Evolutionary conservation across 2,888 invertebrate genomes (phyloP), one percentile per base, ranked within the genome.

Genomic region (Diloba caeruleocephala): DNA sequence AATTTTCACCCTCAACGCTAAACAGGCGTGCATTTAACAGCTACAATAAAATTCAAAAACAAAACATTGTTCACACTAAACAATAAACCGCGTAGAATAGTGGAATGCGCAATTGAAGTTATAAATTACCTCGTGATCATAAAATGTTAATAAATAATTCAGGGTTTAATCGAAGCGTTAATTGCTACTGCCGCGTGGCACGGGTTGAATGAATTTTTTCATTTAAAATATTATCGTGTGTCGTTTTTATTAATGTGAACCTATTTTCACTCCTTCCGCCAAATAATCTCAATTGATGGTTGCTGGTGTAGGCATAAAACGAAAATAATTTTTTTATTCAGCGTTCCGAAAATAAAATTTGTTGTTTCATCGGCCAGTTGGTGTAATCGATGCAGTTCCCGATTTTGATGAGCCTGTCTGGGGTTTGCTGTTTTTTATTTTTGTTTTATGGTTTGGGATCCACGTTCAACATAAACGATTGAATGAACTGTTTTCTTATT

Each of bases 141-240:
- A 72, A 72, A 77, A 78, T 76, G 68, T 74, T 79, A 78, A 83
- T 85, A 81, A 81, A 83, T 82, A 79, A 81, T 85, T 82, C 82
- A 81, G 74, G 73, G 58, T 81, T 78, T 83, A 85, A 85, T 83
- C 77, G 77, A 61, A 64, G 70, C 81, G 79, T 77, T 86, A 85
- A 86, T 86, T 81, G 79, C 74, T 50, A 45, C 25, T 46, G 51
- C 64, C 50, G 51, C 46, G 59, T 45, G 32, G 42, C 39, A 38
- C 37, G 50, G 50, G 52, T 49, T 66, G 55, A 73, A 79, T 74
- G 55, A 74, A 64, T 77, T 78, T 79, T 79, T 76, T 62, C 70
- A 72, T 75, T 78, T 77, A 80, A 83, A 81, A 79, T 81, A 80
- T 80, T 69, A 76, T 78, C 72, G 59, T 65, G 58, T 77, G 73